phyloP scores from a whole-genome alignment of 2,113 vertebrate genomes.

The Sitta europaea region DNA sequence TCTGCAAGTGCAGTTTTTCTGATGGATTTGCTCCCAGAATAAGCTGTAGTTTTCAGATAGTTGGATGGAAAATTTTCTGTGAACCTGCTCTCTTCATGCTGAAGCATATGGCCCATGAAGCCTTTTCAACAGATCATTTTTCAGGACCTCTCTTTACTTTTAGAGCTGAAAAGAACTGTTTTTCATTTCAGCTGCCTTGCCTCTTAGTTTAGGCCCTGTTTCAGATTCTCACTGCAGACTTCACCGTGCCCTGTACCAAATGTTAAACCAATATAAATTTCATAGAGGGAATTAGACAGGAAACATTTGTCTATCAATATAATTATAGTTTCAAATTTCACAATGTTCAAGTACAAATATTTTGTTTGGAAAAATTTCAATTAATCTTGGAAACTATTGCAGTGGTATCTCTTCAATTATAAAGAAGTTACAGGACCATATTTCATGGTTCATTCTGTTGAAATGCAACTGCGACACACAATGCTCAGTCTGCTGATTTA shows the following conservation, averaged over 20 bases:
- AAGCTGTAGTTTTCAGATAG: neutral
- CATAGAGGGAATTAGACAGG: neutral
- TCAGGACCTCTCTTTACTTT: neutral
- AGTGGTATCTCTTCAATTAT: neutral
- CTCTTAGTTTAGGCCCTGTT: neutral
- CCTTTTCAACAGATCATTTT: slow-evolving; percentile 12
- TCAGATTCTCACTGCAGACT: neutral
- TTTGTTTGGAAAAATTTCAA: neutral
- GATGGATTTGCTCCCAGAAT: slow-evolving; percentile 14
- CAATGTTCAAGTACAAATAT: neutral
- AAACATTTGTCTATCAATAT: neutral
- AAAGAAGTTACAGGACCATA: neutral
- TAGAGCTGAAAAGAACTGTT: neutral
- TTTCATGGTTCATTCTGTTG: neutral
- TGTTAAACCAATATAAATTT: neutral
- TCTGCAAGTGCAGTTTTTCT: neutral
- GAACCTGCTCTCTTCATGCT: neutral
- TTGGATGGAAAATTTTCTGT: slow-evolving; percentile 14
- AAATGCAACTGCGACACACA: neutral
- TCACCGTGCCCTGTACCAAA: neutral
- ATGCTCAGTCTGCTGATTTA: neutral
- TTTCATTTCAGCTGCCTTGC: neutral
- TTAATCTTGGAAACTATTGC: neutral
- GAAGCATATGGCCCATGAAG: neutral
- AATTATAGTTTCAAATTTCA: neutral